These are phyloP conservation scores for Marisa cornuarietis DNA, from an alignment of 1,140 invertebrate genomes.

Conservation along the genomic window DNA sequence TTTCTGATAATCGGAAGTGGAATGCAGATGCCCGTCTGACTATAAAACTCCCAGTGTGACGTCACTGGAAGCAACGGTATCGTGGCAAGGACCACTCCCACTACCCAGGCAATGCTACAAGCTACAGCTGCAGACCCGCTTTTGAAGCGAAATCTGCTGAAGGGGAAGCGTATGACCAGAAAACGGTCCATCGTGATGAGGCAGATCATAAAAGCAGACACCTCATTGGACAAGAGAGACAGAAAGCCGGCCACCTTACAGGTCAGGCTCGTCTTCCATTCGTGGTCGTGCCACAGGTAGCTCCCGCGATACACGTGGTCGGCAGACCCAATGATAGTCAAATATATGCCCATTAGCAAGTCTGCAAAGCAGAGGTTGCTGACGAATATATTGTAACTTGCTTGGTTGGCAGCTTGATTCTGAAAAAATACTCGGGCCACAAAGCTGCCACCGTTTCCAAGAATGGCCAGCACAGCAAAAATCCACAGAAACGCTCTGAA, in stretches of 20 bases:
- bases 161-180: constrained; percentile 23
- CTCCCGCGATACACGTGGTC: constrained; percentile 41
- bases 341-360: constrained; percentile 28
- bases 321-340: constrained; percentile 23
- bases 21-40: constrained; percentile 37
- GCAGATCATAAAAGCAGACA: constrained; percentile 27
- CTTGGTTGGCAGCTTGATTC: constrained; percentile 6
- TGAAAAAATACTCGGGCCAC: constrained; percentile 21
- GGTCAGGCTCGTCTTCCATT: constrained; percentile 21
- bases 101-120: constrained; percentile 17
- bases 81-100: constrained; percentile 14
- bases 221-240: constrained; percentile 24
- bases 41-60: constrained; percentile 37
- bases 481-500: constrained; percentile 39
- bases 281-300: constrained; percentile 12
- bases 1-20: constrained; percentile 36
- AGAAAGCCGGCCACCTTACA: constrained; percentile 28
- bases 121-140: constrained; percentile 19
- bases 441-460: constrained; percentile 37
- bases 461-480: constrained; percentile 31
- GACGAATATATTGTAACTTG: constrained; percentile 36
- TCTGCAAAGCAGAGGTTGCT: constrained; percentile 32
- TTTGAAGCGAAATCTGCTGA: constrained; percentile 22
- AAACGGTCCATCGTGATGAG: constrained; percentile 43
- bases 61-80: constrained; percentile 22